Base-by-base conservation (phyloP, 2,797 vertebrate genomes). In the Sebastolobus alascanus region DNA sequence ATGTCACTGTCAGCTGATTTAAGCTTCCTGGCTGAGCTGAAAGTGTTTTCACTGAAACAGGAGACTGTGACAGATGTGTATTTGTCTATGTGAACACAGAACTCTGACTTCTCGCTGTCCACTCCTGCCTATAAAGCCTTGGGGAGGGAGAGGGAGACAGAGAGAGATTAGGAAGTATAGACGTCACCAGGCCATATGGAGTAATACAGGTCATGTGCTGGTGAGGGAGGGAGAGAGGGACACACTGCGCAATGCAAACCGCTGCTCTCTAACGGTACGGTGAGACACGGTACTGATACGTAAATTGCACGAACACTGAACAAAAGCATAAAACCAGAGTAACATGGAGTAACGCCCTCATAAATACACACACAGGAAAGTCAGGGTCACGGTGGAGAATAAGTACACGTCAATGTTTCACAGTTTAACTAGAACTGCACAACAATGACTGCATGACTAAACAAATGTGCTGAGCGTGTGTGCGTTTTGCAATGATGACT, bases 151-250 rank as follows among this genome's bases (percentile, higher is more conserved):
- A 54, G 60, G 31, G n/a, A 31, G 20, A 52, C 18, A 55, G 68
- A 59, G 77, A 56, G 75, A 75, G 82, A 77, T 83, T 83, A 90
- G 76, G 59, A 84, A 72, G 72, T 12, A 11, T 22, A 29, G 74
- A 91, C 87, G 88, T 91, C 91, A 93, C 75, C 33, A 55, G 63
- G 37, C 70, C 83, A 79, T 74, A 72, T 63, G 61, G 59, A 68
- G 81, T 27, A 83, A 68, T 83, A 83, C 80, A 87, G 85, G 75
- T 83, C 87, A 88, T 78, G 78, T 86, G 87, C 63, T 12, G 59
- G 4, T 31, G 64, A 70, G 40, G 16, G 29, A 64, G 64, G 66
- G 22, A 61, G 66, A 68, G 73, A 29, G 37, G 11, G 29, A 74
- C 4, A 68, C 35, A 61, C 77, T 79, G 64, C 50, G n/a, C 58